Conservation (phyloP, 2,797 vertebrate species). For the Clarias fuscus region DNA sequence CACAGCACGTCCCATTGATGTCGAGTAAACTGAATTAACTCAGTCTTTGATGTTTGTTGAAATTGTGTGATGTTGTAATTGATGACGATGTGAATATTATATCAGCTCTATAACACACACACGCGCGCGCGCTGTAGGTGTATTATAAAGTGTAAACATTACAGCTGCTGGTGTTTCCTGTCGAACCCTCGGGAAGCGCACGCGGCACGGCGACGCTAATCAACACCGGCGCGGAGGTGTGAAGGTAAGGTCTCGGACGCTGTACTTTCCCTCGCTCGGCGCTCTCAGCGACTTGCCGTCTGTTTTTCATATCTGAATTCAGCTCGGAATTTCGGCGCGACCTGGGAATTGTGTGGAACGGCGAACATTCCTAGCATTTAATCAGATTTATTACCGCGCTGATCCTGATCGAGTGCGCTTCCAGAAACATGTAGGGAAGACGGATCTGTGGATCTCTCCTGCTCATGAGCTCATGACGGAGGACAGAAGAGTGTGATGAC, state of each 20-base stretch:
- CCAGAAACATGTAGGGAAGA: background rate
- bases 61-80: background rate
- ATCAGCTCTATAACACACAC: background rate
- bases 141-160: background rate
- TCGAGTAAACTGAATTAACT: too few relatives aligned
- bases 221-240: background rate
- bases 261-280: background rate
- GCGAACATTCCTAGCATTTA: conserved; percentile 2
- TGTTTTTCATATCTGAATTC: conserved; percentile 11
- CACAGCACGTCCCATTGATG: too few relatives aligned
- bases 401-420: background rate
- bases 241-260: background rate
- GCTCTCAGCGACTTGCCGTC: background rate
- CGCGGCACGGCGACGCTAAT: background rate
- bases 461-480: conserved; percentile 7
- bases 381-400: conserved; percentile 6
- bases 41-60: background rate
- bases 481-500: conserved; percentile 14
- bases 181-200: background rate
- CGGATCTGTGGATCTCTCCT: background rate
- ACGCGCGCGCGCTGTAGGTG: too few relatives aligned
- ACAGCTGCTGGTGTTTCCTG: background rate
- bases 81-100: background rate
- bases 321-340: background rate
- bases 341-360: conserved; percentile 2